These are phyloP conservation scores for Tenthredo amoena DNA, from an alignment of 2,888 invertebrate species.

Conservation along the genomic window DNA sequence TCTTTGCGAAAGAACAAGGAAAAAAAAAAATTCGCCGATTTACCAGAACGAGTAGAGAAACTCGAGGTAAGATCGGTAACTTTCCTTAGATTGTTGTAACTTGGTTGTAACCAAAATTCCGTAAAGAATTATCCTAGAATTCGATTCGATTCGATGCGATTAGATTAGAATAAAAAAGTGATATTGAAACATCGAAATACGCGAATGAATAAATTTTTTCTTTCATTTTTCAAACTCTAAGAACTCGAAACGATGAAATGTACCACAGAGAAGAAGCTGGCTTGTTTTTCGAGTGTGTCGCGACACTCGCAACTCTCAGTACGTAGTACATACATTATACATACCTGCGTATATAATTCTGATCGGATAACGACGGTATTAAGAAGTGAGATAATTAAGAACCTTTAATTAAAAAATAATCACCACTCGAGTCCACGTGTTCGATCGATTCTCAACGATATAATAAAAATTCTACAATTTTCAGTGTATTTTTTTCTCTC, in stretches of 20 bases:
- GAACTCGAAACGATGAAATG: background rate
- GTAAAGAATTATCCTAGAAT: background rate
- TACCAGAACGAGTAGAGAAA: background rate
- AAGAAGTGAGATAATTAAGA: background rate
- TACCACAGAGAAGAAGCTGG: background rate
- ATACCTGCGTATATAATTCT: background rate
- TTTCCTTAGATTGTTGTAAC: background rate
- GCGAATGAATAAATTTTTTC: background rate
- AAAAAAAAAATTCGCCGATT: background rate
- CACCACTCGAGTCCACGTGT: background rate
- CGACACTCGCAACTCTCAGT: background rate
- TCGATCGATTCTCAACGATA: background rate
- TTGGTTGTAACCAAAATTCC: background rate
- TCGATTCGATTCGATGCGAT: no score
- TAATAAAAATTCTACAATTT: background rate
- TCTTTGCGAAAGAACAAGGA: background rate
- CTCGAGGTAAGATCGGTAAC: background rate
- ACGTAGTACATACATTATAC: background rate
- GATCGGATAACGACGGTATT: background rate
- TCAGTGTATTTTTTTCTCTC: background rate
- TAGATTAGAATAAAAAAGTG: no score
- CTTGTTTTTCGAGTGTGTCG: background rate
- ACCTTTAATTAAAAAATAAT: constrained; percentile 39
- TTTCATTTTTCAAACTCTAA: background rate
- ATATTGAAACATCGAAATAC: no score